A percentile compares a stretch with the other conserved stretches of the same genome.
Evolutionary conservation across 35 echinoderm and acorn worm species (phyloP).

Genomic region (Acanthaster planci): DNA sequence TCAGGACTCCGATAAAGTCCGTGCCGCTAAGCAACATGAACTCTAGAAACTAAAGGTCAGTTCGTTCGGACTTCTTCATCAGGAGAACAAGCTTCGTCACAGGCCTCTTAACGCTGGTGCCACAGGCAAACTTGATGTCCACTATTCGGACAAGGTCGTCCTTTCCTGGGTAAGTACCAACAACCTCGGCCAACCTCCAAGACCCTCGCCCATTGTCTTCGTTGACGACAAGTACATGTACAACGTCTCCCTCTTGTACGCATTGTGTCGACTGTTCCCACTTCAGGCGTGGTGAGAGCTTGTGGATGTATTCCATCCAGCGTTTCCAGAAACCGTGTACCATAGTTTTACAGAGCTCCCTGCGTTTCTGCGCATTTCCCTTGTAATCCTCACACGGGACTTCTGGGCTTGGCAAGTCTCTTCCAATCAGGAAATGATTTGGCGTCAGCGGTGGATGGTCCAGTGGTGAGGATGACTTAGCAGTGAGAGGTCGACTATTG

Average conservation of each 20-base stretch:
- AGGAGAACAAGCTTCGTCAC: conserved; percentile 59
- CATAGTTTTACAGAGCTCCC: conserved; percentile 68
- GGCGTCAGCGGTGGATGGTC: conserved; percentile 75
- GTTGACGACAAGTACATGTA: conserved; percentile 39
- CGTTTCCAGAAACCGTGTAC: conserved; percentile 58
- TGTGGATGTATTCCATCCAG: conserved; percentile 65
- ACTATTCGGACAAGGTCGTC: conserved; percentile 80
- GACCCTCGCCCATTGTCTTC: conserved; percentile 36
- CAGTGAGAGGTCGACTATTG: conserved; percentile 71
- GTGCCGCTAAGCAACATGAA: neutral
- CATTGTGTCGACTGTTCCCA: conserved; percentile 39
- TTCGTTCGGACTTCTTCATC: conserved; percentile 40
- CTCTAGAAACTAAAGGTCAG: conserved; percentile 21
- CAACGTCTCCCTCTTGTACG: conserved; percentile 40
- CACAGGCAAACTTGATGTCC: conserved; percentile 41
- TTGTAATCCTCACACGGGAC: no score
- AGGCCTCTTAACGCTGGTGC: conserved; percentile 43
- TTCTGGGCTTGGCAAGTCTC: conserved; percentile 64
- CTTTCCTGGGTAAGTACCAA: conserved; percentile 56
- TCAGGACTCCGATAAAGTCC: no score
- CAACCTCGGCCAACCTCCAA: conserved; percentile 61
- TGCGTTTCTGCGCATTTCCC: conserved; percentile 49
- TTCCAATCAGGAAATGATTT: conserved; percentile 86
- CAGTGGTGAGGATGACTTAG: conserved; percentile 74
- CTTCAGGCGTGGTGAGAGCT: conserved; percentile 64